Evolutionary conservation across 1,140 invertebrate genomes (phyloP).

Genomic region (Adelges cooleyi): DNA sequence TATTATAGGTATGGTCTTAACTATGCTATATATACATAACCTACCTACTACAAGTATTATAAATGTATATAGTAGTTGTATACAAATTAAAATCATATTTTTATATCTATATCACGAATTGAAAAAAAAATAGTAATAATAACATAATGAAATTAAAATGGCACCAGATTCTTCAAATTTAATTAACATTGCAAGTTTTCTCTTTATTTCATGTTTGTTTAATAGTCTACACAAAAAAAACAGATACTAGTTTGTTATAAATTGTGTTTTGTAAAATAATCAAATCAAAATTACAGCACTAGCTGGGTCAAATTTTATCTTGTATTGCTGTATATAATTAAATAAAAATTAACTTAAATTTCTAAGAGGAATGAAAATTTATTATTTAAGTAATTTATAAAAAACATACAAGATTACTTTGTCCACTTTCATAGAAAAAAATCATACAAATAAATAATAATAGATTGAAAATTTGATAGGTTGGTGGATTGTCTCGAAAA

Average conservation of each 20-base stretch:
- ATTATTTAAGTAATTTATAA: constrained; percentile 17
- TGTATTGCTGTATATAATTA: not conserved
- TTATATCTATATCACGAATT: constrained; percentile 23
- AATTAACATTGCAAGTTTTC: not conserved
- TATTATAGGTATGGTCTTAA: constrained; percentile 8
- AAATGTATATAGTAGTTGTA: constrained; percentile 2
- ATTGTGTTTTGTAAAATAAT: not conserved
- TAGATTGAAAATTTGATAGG: constrained; percentile 23
- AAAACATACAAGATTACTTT: constrained; percentile 17
- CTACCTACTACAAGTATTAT: constrained; percentile 12
- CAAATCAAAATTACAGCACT: not conserved
- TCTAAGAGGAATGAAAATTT: constrained; percentile 25
- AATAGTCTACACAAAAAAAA: not conserved
- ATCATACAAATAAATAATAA: not conserved
- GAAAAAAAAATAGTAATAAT: not conserved
- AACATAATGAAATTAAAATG: constrained; percentile 8
- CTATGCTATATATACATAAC: constrained; percentile 15
- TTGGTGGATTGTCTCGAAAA: constrained; percentile 21
- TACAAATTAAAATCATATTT: constrained; percentile 17
- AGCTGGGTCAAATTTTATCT: not conserved
- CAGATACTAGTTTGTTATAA: not conserved
- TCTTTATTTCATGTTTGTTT: too few relatives aligned
- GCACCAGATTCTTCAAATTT: constrained; percentile 6
- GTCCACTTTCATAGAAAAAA: constrained; percentile 19
- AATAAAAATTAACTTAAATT: constrained; percentile 15